Evolutionary conservation across 2,888 invertebrate species (phyloP).

Genomic region (Synanthedon myopaeformis): DNA sequence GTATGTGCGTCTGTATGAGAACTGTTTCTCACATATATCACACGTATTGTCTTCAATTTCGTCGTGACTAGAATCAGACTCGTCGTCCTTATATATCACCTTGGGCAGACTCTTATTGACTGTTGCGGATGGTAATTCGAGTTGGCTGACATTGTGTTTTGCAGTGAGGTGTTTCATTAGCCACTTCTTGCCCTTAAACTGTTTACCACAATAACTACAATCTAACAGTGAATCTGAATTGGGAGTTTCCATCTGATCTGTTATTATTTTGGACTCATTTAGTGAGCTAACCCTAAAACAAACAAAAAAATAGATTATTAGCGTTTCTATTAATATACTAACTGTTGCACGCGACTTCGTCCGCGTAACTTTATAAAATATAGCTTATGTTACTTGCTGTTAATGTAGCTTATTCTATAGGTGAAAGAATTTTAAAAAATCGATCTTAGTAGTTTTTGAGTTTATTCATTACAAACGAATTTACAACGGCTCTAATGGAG

Average conservation of each 20-base stretch:
- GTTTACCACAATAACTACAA: conserved; percentile 46
- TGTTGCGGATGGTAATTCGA: conserved; percentile 32
- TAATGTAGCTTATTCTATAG: no score
- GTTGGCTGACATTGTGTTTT: conserved; percentile 23
- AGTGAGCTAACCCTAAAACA: conserved; percentile 36
- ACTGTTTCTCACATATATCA: conserved; percentile 61
- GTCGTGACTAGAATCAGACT: conserved; percentile 52
- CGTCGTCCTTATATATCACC: conserved; percentile 26
- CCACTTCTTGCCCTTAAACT: conserved; percentile 51
- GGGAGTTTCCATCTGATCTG: conserved; percentile 21
- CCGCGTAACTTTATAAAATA: no score
- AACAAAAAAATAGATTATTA: conserved; percentile 1
- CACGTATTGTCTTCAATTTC: conserved; percentile 55
- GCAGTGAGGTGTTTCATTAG: conserved; percentile 25
- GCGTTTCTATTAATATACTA: no score
- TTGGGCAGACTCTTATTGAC: conserved; percentile 22
- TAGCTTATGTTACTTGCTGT: no score
- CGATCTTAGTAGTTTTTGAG: no score
- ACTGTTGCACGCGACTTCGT: no score
- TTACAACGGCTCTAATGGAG: no score
- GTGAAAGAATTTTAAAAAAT: no score
- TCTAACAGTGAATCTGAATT: conserved; percentile 10
- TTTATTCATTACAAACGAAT: no score
- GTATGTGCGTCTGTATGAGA: conserved; percentile 52
- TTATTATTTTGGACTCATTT: conserved; percentile 34